Percentiles rank a stretch among this genome's conserved stretches.
phyloP scores from a whole-genome alignment of 2,888 invertebrate genomes.

The Elysia crispata region DNA sequence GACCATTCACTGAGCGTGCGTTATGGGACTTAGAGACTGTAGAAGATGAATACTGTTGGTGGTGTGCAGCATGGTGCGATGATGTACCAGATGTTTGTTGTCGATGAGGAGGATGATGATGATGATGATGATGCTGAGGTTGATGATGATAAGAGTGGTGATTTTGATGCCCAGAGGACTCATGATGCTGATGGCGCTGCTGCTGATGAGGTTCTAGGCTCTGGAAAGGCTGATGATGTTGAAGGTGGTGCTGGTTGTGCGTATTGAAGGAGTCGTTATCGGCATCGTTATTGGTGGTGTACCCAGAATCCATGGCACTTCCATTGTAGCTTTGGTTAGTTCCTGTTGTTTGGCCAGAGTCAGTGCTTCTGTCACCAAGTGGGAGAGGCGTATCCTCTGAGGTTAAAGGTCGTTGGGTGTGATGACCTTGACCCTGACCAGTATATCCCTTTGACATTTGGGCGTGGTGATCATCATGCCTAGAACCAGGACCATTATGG shows the following conservation, averaged over 20 bases:
- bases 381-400: slow-evolving; percentile 41
- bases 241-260: neutral
- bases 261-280: slow-evolving; percentile 58
- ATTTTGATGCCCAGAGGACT: neutral
- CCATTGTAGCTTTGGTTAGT: slow-evolving; percentile 61
- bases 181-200: neutral
- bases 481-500: too few relatives aligned
- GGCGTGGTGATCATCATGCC: neutral
- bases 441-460: neutral
- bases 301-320: slow-evolving; percentile 69
- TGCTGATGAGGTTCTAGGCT: neutral
- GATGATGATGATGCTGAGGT: neutral
- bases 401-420: neutral
- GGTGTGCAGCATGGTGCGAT: neutral
- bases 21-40: neutral
- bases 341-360: slow-evolving; percentile 63
- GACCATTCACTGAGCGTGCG: neutral
- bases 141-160: neutral
- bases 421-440: neutral
- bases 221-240: slow-evolving; percentile 9
- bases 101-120: neutral
- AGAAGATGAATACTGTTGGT: neutral
- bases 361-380: slow-evolving; percentile 55
- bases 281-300: slow-evolving; percentile 67
- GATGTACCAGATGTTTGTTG: neutral